Evolutionary conservation across 1,140 invertebrate genomes (phyloP).

Genomic region (Homarus americanus): DNA sequence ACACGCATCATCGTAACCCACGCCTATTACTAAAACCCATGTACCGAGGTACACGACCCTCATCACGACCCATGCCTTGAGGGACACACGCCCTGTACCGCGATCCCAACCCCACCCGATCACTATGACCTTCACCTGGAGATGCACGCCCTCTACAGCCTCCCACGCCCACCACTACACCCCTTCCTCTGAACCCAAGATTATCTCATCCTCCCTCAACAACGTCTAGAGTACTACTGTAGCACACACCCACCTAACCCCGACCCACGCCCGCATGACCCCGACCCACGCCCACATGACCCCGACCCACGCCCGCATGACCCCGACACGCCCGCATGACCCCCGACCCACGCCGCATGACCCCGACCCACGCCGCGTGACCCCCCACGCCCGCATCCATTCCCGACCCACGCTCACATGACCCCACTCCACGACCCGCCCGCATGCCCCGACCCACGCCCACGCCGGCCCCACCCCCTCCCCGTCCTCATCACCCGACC

Average conservation of each 20-base stretch:
- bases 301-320: not conserved
- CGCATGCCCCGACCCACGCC: not conserved
- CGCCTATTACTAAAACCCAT: not conserved
- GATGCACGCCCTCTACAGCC: not conserved
- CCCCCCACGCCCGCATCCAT: not conserved
- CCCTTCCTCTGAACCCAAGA: no score
- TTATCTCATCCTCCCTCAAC: no score
- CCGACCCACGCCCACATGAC: not conserved
- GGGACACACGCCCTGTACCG: not conserved
- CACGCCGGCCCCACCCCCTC: not conserved
- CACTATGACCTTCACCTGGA: not conserved
- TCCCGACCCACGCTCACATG: no score
- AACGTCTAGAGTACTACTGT: no score
- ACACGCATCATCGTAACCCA: not conserved
- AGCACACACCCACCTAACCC: not conserved
- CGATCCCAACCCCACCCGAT: not conserved
- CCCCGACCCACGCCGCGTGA: not conserved
- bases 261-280: not conserved
- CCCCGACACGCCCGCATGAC: not conserved
- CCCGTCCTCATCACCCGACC: not conserved
- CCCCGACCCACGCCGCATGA: not conserved
- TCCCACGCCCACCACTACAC: no score
- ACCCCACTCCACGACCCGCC: not conserved
- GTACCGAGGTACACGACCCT: no score
- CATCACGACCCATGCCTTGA: no score